Evolutionary conservation across 1,140 invertebrate species (phyloP).

Genomic region (Tetramorium parvispinum): DNA sequence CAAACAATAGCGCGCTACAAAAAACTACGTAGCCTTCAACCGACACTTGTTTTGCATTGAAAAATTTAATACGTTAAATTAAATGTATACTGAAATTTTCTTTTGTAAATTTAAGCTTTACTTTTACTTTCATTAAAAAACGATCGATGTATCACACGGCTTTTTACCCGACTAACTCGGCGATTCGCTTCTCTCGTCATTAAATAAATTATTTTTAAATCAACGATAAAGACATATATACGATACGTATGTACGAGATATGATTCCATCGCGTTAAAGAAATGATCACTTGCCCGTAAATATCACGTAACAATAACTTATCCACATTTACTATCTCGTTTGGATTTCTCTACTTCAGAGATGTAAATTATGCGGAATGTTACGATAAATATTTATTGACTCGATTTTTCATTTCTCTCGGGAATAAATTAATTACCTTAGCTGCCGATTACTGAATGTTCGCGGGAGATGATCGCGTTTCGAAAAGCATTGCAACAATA

Average conservation of each 20-base stretch:
- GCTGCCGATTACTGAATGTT: background rate
- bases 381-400: background rate
- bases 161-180: background rate
- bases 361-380: background rate
- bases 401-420: background rate
- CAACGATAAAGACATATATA: background rate
- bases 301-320: background rate
- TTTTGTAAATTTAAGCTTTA: background rate
- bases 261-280: background rate
- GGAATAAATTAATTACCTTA: background rate
- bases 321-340: background rate
- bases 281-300: background rate
- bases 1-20: background rate
- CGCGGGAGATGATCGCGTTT: background rate
- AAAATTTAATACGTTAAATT: background rate
- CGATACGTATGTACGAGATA: background rate
- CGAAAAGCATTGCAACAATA: background rate
- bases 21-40: background rate
- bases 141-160: background rate
- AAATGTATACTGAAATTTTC: background rate
- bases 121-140: background rate
- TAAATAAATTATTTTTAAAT: background rate
- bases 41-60: background rate
- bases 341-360: background rate
- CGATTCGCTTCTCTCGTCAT: background rate